Evolutionary conservation across 92 coral and sea anemone genomes (phyloP), one percentile per base, ranked within the genome.

Genomic region (Epizoanthus rinbou): DNA sequence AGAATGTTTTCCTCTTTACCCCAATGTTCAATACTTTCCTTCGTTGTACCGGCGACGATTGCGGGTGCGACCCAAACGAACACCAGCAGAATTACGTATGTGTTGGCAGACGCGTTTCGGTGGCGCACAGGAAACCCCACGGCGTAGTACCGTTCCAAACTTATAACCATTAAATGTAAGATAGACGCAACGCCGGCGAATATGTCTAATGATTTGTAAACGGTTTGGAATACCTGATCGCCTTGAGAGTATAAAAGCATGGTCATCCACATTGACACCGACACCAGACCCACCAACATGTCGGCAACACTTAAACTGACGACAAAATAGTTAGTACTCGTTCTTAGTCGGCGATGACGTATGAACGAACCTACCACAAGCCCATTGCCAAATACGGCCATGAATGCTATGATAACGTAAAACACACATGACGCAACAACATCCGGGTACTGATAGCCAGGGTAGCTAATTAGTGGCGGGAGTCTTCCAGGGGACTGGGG

Each of bases 1-100:
- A 93, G 63, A 33, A 91, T 89, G 86, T 93, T 90, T 2, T 80
- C 85, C 2, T 93, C 70, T 45, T 76, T 90, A 53, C 90, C 78
- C 64, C 45, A 57, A 53, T 72, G 74, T 58, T 57, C 64, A 4
- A 93, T 45, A 68, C 82, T 47, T 23, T 78, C 60, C 3, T 86
- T 57, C 28, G 88, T 75, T 33, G 85, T 35, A 0, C 91, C 93
- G 50, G 87, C 86, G 69, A 90, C 87, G 1, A 75, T 67, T 3
- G 91, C 98, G 11, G 98, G 98, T 56, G 82, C 74, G 14, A 93
- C 88, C 98, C 98, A 93, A 6, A 93, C 98, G 54, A 89, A 74
- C 31, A 85, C 91, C 19, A 93, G 86, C 52, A 74, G 56, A 16
- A 75, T 23, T 76, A 89, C 52, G 65, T 93, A 93, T 5, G 88